These are phyloP conservation scores for Sebastes kiyomatsui DNA, from an alignment of 2,797 vertebrate species.

Conservation along the genomic window DNA sequence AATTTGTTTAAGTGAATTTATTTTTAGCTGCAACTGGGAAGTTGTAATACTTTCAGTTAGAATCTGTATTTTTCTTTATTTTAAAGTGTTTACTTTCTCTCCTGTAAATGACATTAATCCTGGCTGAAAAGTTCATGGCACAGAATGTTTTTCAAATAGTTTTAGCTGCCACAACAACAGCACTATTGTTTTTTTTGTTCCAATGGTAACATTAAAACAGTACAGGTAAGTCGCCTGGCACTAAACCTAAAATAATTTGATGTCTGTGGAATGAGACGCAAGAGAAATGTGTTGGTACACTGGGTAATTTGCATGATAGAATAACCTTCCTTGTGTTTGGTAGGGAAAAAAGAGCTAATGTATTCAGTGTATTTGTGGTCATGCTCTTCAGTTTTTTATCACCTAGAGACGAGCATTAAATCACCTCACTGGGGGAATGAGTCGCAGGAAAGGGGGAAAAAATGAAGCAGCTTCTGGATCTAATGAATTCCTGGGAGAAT, in stretches of 20 bases:
- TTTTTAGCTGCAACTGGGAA: constrained; percentile 4
- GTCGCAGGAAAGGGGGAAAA: constrained; percentile 70
- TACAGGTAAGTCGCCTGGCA: constrained; percentile 75
- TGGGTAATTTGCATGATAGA: constrained; percentile 87
- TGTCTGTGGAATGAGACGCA: constrained; percentile 75
- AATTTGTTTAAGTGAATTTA: not conserved
- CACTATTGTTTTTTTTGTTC: constrained; percentile 31
- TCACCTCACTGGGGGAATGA: constrained; percentile 87
- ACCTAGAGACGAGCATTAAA: constrained; percentile 87
- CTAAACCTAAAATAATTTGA: constrained; percentile 79
- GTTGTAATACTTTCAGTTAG: not conserved
- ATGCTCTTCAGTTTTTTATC: constrained; percentile 88
- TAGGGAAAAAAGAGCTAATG: constrained; percentile 78
- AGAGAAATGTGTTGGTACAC: constrained; percentile 73
- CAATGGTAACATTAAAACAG: constrained; percentile 51
- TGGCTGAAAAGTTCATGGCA: constrained; percentile 51
- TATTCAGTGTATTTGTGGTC: constrained; percentile 89
- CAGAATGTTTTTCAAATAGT: constrained; percentile 54
- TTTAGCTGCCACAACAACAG: constrained; percentile 54
- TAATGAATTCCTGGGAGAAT: constrained; percentile 90
- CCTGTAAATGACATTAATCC: constrained; percentile 34
- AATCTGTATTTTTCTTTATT: constrained; percentile 21
- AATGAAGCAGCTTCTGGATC: constrained; percentile 85
- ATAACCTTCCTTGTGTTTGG: constrained; percentile 83
- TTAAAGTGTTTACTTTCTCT: constrained; percentile 31